Base-by-base conservation (phyloP, 2,113 vertebrate species). In the Clinocottus analis region DNA sequence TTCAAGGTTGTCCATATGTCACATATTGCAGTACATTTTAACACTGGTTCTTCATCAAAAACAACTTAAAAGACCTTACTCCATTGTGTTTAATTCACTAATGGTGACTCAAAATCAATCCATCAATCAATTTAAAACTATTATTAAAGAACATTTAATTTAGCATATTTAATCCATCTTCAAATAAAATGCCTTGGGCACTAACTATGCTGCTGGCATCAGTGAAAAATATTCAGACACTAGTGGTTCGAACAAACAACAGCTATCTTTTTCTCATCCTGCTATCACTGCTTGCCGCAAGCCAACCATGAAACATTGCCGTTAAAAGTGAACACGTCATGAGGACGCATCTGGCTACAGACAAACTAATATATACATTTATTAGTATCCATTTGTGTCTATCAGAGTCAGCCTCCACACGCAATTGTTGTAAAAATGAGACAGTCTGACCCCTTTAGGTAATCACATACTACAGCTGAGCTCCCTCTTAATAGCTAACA, bases 281-380 rank as follows among this genome's bases (percentile, higher is more conserved):
- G 23, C 47, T 21, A 61, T 87, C 31, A 39, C 17, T 51, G 53
- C 45, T 43, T 47, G 49, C 45, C 8, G 23, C 43, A 45, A 51
- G 23, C 68, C 51, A 74, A 64, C 64, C 53, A 68, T 80, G 74
- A 71, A 87, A 59, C 63, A 77, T 55, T 72, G 76, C 45, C 66
- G 80, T 81, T 77, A 60, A 56, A 53, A 66, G 25, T 51, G 65
- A 82, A 41, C 59, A 61, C 23, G 25, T 65, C 68, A 75, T 9
- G 33, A 70, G 75, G 79, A 71, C 89, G 87, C 85, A 91, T 85
- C 88, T 89, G 79, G 79, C 77, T 41, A 35, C 4, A 9, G 66
- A 81, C 71, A 84, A 77, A 79, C 35, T 82, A 75, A 82, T 83
- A 82, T 45, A 72, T 82, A 86, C 66, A 79, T 66, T n/a, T n/a